Percentiles rank a stretch among this genome's conserved stretches.
Conservation (phyloP, 2,797 vertebrate species). For the Buceros bicornis region DNA sequence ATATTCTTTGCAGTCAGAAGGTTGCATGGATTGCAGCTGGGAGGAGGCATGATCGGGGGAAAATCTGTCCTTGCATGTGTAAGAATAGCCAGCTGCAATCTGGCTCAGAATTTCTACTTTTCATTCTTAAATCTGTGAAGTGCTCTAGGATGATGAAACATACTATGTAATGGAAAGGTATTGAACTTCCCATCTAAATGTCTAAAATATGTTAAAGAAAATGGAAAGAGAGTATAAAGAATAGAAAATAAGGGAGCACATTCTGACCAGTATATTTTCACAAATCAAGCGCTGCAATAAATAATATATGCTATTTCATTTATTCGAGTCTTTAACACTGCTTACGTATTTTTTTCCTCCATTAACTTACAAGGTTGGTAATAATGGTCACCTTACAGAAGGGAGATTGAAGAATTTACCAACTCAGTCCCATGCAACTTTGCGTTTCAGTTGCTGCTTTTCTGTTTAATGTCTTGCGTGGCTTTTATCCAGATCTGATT, state of each 20-base stretch:
- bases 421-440: neutral
- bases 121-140: neutral
- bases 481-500: conserved; percentile 24
- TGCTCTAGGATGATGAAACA: neutral
- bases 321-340: neutral
- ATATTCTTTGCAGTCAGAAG: neutral
- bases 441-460: neutral
- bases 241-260: neutral
- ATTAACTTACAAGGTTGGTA: neutral
- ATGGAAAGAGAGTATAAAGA: neutral
- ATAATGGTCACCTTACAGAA: neutral
- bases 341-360: neutral
- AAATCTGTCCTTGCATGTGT: neutral
- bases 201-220: neutral
- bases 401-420: neutral
- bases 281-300: neutral
- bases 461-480: neutral
- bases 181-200: neutral
- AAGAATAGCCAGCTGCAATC: neutral
- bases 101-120: neutral
- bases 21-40: neutral
- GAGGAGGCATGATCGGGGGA: neutral
- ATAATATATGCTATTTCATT: neutral
- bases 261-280: neutral
- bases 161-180: neutral